These are phyloP conservation scores for Callionymus lyra DNA, from an alignment of 2,113 vertebrate species.

Conservation along the genomic window DNA sequence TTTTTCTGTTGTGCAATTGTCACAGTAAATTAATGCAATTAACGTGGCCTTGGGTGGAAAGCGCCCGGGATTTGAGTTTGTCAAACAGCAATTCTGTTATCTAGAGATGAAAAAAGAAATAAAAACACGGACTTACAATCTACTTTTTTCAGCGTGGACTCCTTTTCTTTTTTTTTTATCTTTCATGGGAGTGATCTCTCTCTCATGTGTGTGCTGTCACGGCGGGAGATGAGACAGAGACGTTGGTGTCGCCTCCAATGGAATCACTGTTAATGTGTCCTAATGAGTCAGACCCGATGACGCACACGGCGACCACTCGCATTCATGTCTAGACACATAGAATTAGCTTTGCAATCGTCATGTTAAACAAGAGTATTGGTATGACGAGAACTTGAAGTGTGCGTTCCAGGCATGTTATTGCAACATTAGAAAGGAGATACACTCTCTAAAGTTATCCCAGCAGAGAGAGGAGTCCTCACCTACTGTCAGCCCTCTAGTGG, in stretches of 20 bases:
- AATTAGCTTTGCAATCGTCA: not conserved
- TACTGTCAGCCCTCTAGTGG: no score
- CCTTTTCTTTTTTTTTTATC: constrained; percentile 38
- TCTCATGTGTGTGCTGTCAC: constrained; percentile 40
- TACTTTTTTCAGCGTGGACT: constrained; percentile 44
- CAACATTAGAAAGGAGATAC: no score
- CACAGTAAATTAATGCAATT: constrained; percentile 65
- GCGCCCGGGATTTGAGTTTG: constrained; percentile 61
- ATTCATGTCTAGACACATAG: constrained; percentile 39
- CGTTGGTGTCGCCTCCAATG: constrained; percentile 41
- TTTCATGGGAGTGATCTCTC: constrained; percentile 20
- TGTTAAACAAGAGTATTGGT: not conserved
- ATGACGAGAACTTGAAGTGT: no score
- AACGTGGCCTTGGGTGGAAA: constrained; percentile 64
- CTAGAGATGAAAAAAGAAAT: constrained; percentile 56
- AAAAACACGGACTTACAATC: constrained; percentile 31
- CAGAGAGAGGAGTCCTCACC: no score
- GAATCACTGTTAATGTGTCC: constrained; percentile 55
- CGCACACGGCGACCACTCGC: constrained; percentile 30
- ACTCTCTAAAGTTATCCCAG: no score
- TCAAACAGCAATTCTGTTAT: constrained; percentile 71
- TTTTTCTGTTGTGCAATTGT: constrained; percentile 64
- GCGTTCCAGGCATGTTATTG: no score
- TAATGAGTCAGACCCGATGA: constrained; percentile 49
- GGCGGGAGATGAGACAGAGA: constrained; percentile 37